Percentiles rank a stretch among this genome's conserved stretches.
These are phyloP conservation scores for Tetropium fuscum DNA, from an alignment of 2,888 invertebrate genomes.

Conservation along the genomic window DNA sequence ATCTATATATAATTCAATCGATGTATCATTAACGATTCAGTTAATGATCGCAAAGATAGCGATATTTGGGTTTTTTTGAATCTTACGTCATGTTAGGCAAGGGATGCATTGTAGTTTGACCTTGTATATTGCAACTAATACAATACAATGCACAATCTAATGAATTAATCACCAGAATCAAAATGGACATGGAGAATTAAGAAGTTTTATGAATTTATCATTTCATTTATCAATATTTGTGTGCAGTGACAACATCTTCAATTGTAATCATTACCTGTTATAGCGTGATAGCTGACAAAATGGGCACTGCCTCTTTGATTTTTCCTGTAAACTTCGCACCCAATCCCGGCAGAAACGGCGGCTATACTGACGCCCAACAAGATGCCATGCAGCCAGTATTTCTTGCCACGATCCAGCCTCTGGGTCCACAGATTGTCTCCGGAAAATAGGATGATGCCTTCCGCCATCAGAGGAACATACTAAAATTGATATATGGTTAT, in stretches of 20 bases:
- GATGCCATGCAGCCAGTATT: constrained; percentile 50
- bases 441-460: constrained; percentile 52
- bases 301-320: constrained; percentile 6
- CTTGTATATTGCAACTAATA: no score
- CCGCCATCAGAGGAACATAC: constrained; percentile 56
- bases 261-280: constrained; percentile 23
- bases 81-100: no score
- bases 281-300: constrained; percentile 29
- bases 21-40: no score
- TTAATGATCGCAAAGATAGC: no score
- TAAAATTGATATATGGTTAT: constrained; percentile 43
- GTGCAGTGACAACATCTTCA: not conserved
- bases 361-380: constrained; percentile 44
- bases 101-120: no score
- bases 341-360: constrained; percentile 47
- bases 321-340: constrained; percentile 47
- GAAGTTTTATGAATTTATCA: no score
- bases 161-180: no score
- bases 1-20: no score
- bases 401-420: constrained; percentile 45
- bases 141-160: no score
- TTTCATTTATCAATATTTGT: no score
- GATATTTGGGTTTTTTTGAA: no score
- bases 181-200: no score
- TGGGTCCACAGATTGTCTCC: constrained; percentile 51